Conservation (phyloP, 2,113 vertebrate genomes). For the Antechinus stuartii region DNA sequence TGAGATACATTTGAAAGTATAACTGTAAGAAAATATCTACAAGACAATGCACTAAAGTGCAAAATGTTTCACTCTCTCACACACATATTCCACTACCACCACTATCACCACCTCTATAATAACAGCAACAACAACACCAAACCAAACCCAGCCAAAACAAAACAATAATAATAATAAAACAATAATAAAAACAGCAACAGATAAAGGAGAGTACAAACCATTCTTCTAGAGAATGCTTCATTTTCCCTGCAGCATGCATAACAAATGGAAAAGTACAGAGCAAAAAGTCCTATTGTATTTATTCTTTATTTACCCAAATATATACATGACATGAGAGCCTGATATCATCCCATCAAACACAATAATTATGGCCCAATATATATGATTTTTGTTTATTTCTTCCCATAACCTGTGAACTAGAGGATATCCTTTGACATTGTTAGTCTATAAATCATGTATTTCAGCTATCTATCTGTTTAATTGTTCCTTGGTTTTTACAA, state of each 20-base stretch:
- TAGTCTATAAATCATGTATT: neutral
- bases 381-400: neutral
- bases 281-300: neutral
- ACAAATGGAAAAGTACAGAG: no score
- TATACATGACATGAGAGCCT: neutral
- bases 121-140: neutral
- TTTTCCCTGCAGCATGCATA: neutral
- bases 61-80: neutral
- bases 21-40: neutral
- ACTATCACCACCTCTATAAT: no score
- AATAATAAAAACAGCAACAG: neutral
- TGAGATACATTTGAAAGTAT: neutral
- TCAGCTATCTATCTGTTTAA: neutral
- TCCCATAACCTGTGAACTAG: neutral
- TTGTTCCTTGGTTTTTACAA: neutral
- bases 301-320: neutral
- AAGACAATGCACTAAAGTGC: neutral
- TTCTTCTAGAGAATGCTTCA: neutral
- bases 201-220: conserved; percentile 3
- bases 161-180: no score
- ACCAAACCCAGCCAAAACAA: neutral
- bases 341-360: neutral
- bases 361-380: neutral
- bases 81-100: no score
- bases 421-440: neutral